A percentile compares a stretch with the other conserved stretches of the same genome.
phyloP scores from a whole-genome alignment of 2,888 invertebrate genomes.

The Agapostemon virescens region DNA sequence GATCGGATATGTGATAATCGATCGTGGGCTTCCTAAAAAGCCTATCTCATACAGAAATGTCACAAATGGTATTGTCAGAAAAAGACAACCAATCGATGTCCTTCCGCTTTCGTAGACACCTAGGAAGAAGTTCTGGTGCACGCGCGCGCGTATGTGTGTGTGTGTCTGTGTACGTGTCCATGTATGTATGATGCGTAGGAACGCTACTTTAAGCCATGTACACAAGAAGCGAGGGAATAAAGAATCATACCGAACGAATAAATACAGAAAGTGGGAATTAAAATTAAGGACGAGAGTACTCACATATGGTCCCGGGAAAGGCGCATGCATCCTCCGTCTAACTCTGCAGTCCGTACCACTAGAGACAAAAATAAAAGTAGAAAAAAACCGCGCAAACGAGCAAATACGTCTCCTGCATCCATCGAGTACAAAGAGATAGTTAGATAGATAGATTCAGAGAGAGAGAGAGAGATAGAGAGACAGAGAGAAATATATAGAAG shows the following conservation, averaged over 20 bases:
- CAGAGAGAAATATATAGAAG: constrained; percentile 43
- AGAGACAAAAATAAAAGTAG: constrained; percentile 79
- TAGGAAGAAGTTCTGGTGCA: neutral
- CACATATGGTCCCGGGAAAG: constrained; percentile 80
- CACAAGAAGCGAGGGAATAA: constrained; percentile 31
- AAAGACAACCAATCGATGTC: neutral
- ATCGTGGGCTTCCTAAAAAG: neutral
- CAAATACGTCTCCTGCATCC: constrained; percentile 62
- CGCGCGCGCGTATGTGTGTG: too few relatives aligned
- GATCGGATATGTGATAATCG: neutral
- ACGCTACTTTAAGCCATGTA: constrained; percentile 17
- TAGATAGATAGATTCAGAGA: constrained; percentile 47
- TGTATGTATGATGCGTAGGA: neutral
- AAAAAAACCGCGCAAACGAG: constrained; percentile 75
- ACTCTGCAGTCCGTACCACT: constrained; percentile 81
- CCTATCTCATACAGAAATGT: neutral
- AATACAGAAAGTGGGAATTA: constrained; percentile 50
- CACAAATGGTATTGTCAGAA: neutral
- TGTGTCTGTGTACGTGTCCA: neutral
- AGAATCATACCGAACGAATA: constrained; percentile 22
- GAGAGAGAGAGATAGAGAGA: constrained; percentile 33
- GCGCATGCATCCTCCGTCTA: constrained; percentile 81
- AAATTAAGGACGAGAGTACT: constrained; percentile 77
- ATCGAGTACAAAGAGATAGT: constrained; percentile 56
- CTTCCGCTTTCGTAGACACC: neutral